A percentile compares a stretch with the other conserved stretches of the same genome.
These are phyloP conservation scores for Dendrocopos noguchii DNA, from an alignment of 2,113 vertebrate genomes.

Conservation along the genomic window DNA sequence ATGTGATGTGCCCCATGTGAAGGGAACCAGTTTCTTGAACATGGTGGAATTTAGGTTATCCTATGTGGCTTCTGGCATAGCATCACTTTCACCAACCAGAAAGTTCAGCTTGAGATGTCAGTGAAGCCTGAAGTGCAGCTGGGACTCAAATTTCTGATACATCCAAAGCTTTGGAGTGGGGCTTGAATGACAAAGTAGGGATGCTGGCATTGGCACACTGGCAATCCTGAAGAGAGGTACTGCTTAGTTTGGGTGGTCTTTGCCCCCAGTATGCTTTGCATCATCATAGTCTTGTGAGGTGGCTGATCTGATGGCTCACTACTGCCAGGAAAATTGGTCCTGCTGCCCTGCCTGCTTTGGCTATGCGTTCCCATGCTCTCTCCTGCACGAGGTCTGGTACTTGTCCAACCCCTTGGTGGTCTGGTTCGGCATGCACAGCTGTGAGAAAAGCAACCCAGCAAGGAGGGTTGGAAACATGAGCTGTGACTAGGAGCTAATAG, in stretches of 20 bases:
- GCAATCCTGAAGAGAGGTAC: not conserved
- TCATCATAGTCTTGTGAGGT: not conserved
- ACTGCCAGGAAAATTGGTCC: constrained; percentile 23
- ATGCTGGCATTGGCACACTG: not conserved
- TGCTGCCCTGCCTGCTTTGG: constrained; percentile 7
- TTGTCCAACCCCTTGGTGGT: constrained; percentile 50
- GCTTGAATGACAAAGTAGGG: not conserved
- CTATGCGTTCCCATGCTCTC: constrained; percentile 24
- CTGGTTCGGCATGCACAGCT: constrained; percentile 9
- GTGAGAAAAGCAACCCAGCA: not conserved
- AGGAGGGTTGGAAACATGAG: not conserved
- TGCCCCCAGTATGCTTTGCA: not conserved
- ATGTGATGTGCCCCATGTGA: fast-evolving
- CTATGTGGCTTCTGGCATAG: not conserved
- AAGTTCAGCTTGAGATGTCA: constrained; percentile 6
- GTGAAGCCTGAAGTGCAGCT: constrained; percentile 7
- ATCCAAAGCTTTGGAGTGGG: not conserved
- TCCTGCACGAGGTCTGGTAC: constrained; percentile 49
- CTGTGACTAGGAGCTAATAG: not conserved
- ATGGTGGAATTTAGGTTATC: not conserved
- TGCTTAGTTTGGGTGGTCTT: constrained; percentile 1
- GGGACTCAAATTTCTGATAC: not conserved
- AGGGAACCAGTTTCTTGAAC: not conserved
- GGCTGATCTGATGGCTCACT: not conserved
- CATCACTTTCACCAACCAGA: not conserved